Conservation (phyloP, 1,140 invertebrate species). For the Xylocopa sonorina region DNA sequence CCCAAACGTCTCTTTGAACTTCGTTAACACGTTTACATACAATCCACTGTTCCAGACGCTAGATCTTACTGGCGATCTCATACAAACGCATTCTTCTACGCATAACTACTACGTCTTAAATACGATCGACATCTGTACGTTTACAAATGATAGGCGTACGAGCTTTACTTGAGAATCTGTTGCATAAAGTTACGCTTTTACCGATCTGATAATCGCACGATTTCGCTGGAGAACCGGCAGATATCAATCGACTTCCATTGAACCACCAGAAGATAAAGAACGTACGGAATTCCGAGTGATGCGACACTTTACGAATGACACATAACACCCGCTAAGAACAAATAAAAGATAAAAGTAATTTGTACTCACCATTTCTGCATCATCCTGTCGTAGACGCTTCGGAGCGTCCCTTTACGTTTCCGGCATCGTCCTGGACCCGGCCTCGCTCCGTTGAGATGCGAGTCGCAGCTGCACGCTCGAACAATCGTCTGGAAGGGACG, state of each 20-base stretch:
- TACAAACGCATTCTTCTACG: not conserved
- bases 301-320: not conserved
- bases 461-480: not conserved
- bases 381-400: slow-evolving; percentile 51
- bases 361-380: slow-evolving; percentile 64
- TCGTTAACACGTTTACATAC: not conserved
- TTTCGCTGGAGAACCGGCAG: not conserved
- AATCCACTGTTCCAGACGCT: not conserved
- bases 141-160: not conserved
- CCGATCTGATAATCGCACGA: not conserved
- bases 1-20: not conserved
- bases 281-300: no score
- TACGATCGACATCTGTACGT: not conserved
- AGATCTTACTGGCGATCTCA: not conserved
- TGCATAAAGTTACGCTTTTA: not conserved
- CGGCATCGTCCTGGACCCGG: slow-evolving; percentile 51
- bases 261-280: not conserved
- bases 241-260: not conserved
- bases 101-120: not conserved
- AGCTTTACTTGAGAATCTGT: not conserved
- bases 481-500: not conserved
- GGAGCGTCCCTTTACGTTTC: slow-evolving; percentile 52
- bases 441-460: slow-evolving; percentile 16
- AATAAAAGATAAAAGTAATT: not conserved
- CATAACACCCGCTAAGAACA: no score